Evolutionary conservation across 2,113 vertebrate genomes (phyloP).

Genomic region (Symphodus melops): DNA sequence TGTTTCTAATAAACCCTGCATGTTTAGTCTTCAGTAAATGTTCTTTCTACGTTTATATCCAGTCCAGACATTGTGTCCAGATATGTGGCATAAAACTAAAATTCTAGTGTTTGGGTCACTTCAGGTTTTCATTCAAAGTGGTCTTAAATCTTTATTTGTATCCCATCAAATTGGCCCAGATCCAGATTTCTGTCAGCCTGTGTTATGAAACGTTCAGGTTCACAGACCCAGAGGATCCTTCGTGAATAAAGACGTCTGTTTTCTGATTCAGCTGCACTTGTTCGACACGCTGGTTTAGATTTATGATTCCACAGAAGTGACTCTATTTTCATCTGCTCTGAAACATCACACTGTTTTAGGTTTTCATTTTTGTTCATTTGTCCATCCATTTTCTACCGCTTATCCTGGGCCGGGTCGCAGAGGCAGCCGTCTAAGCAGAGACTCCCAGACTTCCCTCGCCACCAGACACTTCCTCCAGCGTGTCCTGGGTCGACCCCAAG

Average conservation of each 20-base stretch:
- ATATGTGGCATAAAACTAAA: slow-evolving; percentile 20
- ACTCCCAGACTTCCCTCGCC: no score
- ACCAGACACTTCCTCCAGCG: no score
- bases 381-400: no score
- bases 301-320: slow-evolving; percentile 15
- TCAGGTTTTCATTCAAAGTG: neutral
- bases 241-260: slow-evolving; percentile 23
- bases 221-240: neutral
- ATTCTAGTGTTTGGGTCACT: neutral
- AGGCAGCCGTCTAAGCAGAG: no score
- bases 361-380: no score
- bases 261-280: slow-evolving; percentile 36
- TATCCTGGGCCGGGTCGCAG: no score
- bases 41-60: neutral
- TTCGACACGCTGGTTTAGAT: slow-evolving; percentile 23
- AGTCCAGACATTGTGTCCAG: slow-evolving; percentile 23
- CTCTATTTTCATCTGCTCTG: slow-evolving; percentile 7
- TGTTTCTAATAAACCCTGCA: slow-evolving; percentile 34
- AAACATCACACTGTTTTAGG: neutral
- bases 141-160: neutral
- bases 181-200: slow-evolving; percentile 5
- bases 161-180: neutral
- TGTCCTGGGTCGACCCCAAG: no score
- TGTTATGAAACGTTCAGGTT: slow-evolving; percentile 9
- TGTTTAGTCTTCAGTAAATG: slow-evolving; percentile 5